Evolutionary conservation across 2,113 vertebrate genomes (phyloP).

Genomic region (Rallus limicola): DNA sequence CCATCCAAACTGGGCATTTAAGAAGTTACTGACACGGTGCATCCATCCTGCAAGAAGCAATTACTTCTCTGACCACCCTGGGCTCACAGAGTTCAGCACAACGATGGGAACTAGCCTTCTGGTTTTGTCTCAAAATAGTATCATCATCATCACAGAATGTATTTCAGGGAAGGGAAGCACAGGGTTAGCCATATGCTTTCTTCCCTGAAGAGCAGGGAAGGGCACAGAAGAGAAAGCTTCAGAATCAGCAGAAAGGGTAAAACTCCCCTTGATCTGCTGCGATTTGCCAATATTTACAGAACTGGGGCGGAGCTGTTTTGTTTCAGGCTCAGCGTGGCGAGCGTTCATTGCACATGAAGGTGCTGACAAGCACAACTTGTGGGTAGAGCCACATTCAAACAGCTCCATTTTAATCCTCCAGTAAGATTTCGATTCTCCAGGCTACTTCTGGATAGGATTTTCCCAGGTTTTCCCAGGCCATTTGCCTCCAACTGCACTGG

Average conservation of each 20-base stretch:
- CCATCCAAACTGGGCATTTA: neutral
- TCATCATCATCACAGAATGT: neutral
- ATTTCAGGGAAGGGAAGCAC: neutral
- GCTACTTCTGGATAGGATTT: neutral
- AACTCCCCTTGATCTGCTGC: neutral
- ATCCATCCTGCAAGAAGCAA: neutral
- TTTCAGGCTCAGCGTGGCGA: neutral
- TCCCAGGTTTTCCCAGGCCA: neutral
- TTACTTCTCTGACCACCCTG: neutral
- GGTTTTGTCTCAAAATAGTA: conserved; percentile 35
- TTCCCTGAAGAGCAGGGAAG: neutral
- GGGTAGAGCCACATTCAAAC: neutral
- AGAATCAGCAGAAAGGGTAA: neutral
- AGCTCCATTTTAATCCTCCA: neutral
- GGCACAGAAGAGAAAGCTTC: neutral
- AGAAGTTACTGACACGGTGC: neutral
- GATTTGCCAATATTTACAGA: neutral
- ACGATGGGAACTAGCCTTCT: conserved; percentile 17
- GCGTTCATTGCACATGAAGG: neutral
- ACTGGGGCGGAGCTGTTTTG: neutral
- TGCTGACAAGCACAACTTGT: neutral
- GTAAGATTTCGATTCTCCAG: neutral
- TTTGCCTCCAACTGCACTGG: neutral
- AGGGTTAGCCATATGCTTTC: neutral
- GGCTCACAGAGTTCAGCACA: neutral